These are phyloP conservation scores for Caenorhabditis remanei DNA, from an alignment of 1,140 invertebrate species.

Conservation along the genomic window DNA sequence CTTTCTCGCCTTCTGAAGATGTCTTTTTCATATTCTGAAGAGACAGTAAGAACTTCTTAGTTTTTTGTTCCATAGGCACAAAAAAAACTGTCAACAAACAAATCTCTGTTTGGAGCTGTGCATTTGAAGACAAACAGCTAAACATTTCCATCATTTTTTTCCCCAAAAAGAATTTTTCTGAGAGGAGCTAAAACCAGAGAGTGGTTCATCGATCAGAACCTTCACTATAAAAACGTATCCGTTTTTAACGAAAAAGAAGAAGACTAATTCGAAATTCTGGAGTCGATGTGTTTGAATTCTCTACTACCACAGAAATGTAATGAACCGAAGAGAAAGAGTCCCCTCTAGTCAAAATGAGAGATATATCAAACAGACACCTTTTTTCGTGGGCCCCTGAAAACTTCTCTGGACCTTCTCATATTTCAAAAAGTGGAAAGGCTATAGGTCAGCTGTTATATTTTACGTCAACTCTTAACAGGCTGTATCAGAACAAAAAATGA, in stretches of 20 bases:
- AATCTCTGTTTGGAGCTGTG: background rate
- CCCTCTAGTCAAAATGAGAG: background rate
- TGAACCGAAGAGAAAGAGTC: background rate
- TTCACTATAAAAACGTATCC: slow-evolving; percentile 11
- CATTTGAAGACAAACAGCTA: slow-evolving; percentile 7
- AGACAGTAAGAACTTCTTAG: slow-evolving; percentile 5
- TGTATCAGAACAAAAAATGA: background rate
- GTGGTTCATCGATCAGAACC: slow-evolving; percentile 27
- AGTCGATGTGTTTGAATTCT: slow-evolving; percentile 25
- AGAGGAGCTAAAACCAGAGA: background rate
- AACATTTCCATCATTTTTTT: slow-evolving; percentile 38
- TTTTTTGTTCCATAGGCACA: background rate
- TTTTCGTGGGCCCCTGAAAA: slow-evolving; percentile 23
- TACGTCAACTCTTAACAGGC: background rate
- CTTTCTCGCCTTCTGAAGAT: background rate
- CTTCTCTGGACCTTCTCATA: slow-evolving; percentile 41
- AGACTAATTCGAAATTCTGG: slow-evolving; percentile 53
- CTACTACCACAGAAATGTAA: background rate
- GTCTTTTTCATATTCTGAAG: background rate
- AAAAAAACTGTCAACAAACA: slow-evolving; percentile 33
- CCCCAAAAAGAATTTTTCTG: background rate
- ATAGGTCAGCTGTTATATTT: slow-evolving; percentile 46
- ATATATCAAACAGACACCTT: slow-evolving; percentile 11
- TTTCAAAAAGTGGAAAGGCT: slow-evolving; percentile 42
- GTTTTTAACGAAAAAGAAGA: background rate